These are phyloP conservation scores for Drosophila nebulosa DNA, from an alignment of 1,140 invertebrate genomes.

Conservation along the genomic window DNA sequence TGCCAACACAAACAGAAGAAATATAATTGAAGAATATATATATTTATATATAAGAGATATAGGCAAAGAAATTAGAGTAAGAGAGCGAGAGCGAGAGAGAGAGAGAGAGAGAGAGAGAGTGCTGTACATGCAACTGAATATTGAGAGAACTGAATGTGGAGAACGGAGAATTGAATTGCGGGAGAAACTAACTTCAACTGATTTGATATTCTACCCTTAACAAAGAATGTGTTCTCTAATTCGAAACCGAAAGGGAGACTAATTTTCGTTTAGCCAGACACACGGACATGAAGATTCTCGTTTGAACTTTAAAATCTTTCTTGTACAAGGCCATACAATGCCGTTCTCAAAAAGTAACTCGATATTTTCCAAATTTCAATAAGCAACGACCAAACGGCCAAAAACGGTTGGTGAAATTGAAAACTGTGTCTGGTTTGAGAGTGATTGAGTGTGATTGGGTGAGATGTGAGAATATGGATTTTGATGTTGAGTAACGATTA, in stretches of 20 bases:
- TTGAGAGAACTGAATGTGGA: conserved; percentile 41
- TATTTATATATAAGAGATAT: background rate
- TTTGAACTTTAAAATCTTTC: too few relatives aligned
- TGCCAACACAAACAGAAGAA: conserved; percentile 21
- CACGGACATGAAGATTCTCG: too few relatives aligned
- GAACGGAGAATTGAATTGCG: background rate
- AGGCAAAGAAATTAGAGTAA: conserved; percentile 1
- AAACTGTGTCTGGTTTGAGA: background rate
- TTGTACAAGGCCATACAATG: background rate
- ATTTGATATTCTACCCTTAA: too few relatives aligned
- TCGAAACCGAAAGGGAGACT: too few relatives aligned
- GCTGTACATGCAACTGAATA: conserved; percentile 59
- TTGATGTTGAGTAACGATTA: background rate
- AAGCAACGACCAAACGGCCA: background rate
- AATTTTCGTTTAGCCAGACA: too few relatives aligned
- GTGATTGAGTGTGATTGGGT: background rate
- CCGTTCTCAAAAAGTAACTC: background rate
- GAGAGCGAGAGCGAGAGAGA: background rate
- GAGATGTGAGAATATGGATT: background rate
- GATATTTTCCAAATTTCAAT: background rate
- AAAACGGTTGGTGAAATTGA: background rate
- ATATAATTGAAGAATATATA: background rate
- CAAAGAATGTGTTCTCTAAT: too few relatives aligned
- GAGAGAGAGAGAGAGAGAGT: conserved; percentile 50
- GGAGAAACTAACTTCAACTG: background rate